Evolutionary conservation across 2,797 vertebrate genomes (phyloP).

Genomic region (Emydoidea blandingii): DNA sequence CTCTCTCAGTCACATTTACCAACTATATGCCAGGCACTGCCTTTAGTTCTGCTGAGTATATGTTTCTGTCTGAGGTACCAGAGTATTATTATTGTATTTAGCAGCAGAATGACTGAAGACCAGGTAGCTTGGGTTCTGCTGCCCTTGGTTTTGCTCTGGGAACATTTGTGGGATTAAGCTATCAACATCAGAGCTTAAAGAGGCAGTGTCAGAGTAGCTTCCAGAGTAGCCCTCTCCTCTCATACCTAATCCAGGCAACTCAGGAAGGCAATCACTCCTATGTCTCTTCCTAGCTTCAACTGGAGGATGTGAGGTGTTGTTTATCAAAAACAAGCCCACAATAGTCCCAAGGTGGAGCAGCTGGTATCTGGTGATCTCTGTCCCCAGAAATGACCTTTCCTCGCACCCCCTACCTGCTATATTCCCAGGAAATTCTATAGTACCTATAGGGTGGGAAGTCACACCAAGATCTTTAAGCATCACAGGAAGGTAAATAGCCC

Average conservation of each 20-base stretch:
- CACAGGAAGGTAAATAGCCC: neutral
- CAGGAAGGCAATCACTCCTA: neutral
- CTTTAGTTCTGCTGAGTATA: neutral
- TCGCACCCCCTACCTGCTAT: neutral
- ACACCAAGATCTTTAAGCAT: neutral
- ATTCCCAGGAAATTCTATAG: neutral
- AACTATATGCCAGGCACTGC: neutral
- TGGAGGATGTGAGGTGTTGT: neutral
- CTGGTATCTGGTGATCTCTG: neutral
- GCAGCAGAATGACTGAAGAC: neutral
- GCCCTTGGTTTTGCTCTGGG: neutral
- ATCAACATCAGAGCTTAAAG: neutral
- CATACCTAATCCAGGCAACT: neutral
- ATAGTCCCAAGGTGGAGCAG: neutral
- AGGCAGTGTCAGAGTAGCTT: neutral
- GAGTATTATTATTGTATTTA: neutral
- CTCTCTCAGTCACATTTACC: neutral
- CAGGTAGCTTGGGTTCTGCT: neutral
- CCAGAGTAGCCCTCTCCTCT: neutral
- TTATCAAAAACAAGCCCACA: neutral
- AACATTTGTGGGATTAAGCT: neutral
- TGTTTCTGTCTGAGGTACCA: neutral
- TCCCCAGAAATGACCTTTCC: neutral
- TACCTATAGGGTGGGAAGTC: neutral
- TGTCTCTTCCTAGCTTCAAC: neutral